These are phyloP conservation scores for Limosa lapponica DNA, from an alignment of 2,797 vertebrate genomes.

Conservation along the genomic window DNA sequence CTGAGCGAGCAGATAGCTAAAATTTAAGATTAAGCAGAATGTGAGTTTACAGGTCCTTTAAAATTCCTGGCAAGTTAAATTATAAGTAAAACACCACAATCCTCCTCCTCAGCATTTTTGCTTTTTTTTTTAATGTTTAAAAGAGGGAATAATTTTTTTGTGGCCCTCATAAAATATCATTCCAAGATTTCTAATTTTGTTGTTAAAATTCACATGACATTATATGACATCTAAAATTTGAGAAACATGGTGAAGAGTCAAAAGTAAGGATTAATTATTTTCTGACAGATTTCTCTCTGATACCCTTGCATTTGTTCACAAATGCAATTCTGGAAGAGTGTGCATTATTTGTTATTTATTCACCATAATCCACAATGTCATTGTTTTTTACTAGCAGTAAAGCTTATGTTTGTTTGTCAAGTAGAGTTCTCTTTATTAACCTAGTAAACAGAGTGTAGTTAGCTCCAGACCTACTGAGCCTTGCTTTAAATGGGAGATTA, in stretches of 20 bases:
- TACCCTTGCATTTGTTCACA: neutral
- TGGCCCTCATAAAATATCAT: neutral
- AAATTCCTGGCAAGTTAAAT: neutral
- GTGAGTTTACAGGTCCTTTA: neutral
- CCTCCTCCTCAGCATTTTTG: neutral
- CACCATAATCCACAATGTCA: neutral
- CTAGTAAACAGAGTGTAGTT: rapidly evolving
- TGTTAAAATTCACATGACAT: neutral
- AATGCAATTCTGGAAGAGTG: neutral
- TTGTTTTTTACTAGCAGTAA: neutral
- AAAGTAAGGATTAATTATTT: neutral
- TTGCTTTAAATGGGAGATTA: neutral
- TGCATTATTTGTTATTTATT: neutral
- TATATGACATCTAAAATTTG: neutral
- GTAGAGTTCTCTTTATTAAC: neutral
- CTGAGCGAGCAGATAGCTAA: neutral
- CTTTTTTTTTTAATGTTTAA: rapidly evolving
- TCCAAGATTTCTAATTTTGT: neutral
- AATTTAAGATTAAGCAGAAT: neutral
- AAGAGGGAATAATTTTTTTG: neutral
- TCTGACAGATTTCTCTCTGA: neutral
- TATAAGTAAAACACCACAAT: neutral
- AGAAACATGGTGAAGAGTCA: neutral
- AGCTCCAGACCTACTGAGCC: neutral
- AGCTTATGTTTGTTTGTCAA: neutral